A percentile compares a stretch with the other conserved stretches of the same genome.
Conservation (phyloP, 2,888 invertebrate species). For the Sycophila texana region DNA sequence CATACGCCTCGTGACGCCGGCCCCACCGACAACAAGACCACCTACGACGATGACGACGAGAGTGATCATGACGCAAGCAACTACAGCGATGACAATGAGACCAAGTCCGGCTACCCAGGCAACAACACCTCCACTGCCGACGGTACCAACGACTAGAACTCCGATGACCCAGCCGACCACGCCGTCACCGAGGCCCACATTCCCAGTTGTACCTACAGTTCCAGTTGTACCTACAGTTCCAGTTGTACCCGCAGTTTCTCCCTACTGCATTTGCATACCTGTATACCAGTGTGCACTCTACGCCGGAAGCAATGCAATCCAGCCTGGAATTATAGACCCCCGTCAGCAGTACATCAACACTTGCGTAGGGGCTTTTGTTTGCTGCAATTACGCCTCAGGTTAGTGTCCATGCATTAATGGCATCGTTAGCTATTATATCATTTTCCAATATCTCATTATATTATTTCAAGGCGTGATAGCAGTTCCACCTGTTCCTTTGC, state of each 20-base stretch:
- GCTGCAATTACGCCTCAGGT: constrained; percentile 31
- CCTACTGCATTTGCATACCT: constrained; percentile 66
- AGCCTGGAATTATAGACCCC: constrained; percentile 65
- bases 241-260: constrained; percentile 10
- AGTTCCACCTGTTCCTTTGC: neutral
- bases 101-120: constrained; percentile 17
- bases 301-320: constrained; percentile 57
- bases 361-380: constrained; percentile 53
- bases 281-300: constrained; percentile 61
- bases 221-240: neutral
- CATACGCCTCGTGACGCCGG: constrained; percentile 41
- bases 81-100: constrained; percentile 53
- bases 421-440: too few species aligned
- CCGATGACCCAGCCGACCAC: constrained; percentile 36
- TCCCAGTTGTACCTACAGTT: neutral
- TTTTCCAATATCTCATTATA: too few species aligned
- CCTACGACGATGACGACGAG: constrained; percentile 50
- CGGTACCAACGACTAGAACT: constrained; percentile 22
- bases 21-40: constrained; percentile 19
- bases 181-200: neutral
- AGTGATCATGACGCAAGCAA: constrained; percentile 6
- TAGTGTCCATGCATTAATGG: too few species aligned
- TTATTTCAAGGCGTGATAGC: neutral
- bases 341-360: constrained; percentile 55
- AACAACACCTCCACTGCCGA: constrained; percentile 43